Conservation (phyloP, 2,888 invertebrate species). For the Lucinisca nassula region DNA sequence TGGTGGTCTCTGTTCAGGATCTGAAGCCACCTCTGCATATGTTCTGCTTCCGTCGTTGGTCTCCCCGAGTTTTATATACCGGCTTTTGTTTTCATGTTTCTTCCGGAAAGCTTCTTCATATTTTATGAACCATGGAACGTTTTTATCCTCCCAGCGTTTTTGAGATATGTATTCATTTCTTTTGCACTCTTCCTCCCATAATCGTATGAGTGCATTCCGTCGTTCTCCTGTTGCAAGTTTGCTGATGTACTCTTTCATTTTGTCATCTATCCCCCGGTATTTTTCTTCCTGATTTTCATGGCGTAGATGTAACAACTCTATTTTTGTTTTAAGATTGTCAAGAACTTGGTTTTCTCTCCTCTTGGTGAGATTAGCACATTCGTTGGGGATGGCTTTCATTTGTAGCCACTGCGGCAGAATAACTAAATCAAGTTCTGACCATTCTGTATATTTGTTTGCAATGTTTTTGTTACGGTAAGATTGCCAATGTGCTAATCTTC, state of each 20-base stretch:
- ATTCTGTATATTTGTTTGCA: too few species aligned
- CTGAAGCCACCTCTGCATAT: background rate
- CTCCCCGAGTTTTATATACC: background rate
- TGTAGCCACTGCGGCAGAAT: too few species aligned
- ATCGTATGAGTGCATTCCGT: background rate
- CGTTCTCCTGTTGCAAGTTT: background rate
- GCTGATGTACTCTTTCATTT: background rate
- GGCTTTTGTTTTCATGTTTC: background rate
- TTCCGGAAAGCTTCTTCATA: background rate
- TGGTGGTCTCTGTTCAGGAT: background rate
- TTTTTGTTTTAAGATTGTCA: too few species aligned
- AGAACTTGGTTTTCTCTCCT: too few species aligned
- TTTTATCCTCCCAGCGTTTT: background rate
- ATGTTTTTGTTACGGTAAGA: too few species aligned
- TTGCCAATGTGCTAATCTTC: too few species aligned
- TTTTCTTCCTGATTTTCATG: background rate
- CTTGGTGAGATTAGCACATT: too few species aligned
- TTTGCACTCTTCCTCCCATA: background rate
- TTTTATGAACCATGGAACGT: background rate
- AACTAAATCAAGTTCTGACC: too few species aligned
- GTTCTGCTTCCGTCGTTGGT: background rate
- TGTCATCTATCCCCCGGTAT: background rate
- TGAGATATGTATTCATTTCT: background rate
- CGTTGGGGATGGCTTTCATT: too few species aligned
- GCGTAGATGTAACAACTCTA: too few species aligned